Conservation (phyloP, 1,140 invertebrate genomes). For the Cecropterus lyciades region DNA sequence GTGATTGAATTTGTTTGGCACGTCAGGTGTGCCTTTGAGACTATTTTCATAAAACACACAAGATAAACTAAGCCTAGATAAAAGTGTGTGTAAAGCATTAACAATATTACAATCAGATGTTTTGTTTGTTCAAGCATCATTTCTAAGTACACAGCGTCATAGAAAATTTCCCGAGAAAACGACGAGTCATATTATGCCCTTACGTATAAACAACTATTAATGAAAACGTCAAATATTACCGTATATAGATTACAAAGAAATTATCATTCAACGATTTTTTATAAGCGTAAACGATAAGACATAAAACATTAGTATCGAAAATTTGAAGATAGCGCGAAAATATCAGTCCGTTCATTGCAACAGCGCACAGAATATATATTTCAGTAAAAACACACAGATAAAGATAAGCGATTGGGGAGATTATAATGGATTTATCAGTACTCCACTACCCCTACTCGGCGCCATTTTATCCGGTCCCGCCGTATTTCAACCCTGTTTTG, state of each 20-base stretch:
- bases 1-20: neutral
- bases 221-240: neutral
- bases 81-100: conserved; percentile 56
- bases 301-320: neutral
- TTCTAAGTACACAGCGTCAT: conserved; percentile 4
- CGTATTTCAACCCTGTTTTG: conserved; percentile 57
- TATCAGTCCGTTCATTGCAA: neutral
- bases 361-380: neutral
- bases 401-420: conserved; percentile 37
- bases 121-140: conserved; percentile 8
- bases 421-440: conserved; percentile 63
- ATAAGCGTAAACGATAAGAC: neutral
- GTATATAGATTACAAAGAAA: conserved; percentile 10
- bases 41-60: conserved; percentile 32
- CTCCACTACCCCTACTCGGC: conserved; percentile 50
- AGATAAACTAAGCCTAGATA: conserved; percentile 49
- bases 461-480: conserved; percentile 53
- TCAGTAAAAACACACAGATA: conserved; percentile 1
- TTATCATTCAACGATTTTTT: conserved; percentile 9
- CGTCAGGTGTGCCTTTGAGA: neutral
- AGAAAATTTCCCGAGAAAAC: conserved; percentile 26
- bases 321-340: neutral
- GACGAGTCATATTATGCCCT: too few relatives aligned
- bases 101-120: conserved; percentile 20
- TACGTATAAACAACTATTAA: too few relatives aligned